Base-by-base conservation (phyloP, 2,113 vertebrate genomes). In the Talpa occidentalis region DNA sequence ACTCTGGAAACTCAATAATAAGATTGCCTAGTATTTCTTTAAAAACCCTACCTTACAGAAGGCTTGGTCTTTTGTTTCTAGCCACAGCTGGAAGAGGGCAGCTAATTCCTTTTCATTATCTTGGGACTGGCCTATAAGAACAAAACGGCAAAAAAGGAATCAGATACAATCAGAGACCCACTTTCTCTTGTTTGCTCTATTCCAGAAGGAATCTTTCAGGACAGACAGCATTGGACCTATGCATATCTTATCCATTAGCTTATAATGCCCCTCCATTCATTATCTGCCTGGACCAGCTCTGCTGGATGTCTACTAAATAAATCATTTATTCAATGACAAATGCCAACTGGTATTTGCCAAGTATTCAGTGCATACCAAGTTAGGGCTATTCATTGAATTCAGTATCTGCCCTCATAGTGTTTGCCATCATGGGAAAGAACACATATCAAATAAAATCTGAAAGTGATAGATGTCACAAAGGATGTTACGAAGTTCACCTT, bases 11-110 rank as follows among this genome's bases (percentile, higher is more conserved):
- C 24, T 47, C 60, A 54, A 0, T 32, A 28, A 62, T 6, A 62
- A 79, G 79, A 17, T 22, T 6, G 64, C 14, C 17, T 76, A 30
- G 5, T 66, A 70, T 59, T 81, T 76, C 69, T 56, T 81, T 17
- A 35, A 79, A 84, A 78, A 76, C 80, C 91, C 81, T 98, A 99
- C 99, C 99, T 99, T 99, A 98, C 99, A 99, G 91, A 99, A 98
- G 9, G 98, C 97, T 76, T 99, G 99, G 97, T 99, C 99, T 98
- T 99, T 99, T 40, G 99, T 99, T 97, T 99, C 99, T 95, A 99
- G 95, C 99, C 99, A 99, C 49, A 99, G 98, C 83, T 99, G 99
- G 96, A 99, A 99, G 30, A 99, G 98, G 0, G 98, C 99, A 97
- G 98, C 98, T 90, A 99, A 97, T 72, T 99, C 99, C 96, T 99